A percentile compares a stretch with the other conserved stretches of the same genome.
Conservation (phyloP, 2,113 vertebrate species). For the Notechis scutatus region DNA sequence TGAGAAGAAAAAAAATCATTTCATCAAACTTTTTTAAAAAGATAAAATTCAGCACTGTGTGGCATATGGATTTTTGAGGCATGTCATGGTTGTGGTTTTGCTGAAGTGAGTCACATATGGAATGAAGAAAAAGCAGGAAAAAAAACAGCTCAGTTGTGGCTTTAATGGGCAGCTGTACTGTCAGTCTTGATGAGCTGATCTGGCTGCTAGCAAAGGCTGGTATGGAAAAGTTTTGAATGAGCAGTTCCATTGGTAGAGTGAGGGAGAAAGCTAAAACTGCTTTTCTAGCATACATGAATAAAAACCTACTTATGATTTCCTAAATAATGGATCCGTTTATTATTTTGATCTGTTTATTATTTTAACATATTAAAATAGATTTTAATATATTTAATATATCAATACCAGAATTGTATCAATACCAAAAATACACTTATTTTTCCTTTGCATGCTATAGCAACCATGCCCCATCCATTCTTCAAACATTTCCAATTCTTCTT, state of each 20-base stretch:
- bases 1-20: slow-evolving; percentile 20
- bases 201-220: background rate
- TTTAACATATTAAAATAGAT: background rate
- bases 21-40: background rate
- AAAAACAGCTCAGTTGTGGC: background rate
- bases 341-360: background rate
- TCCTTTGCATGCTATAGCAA: background rate
- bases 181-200: background rate
- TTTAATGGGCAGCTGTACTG: background rate
- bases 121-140: background rate
- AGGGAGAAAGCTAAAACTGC: background rate
- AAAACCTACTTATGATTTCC: background rate
- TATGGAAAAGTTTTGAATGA: background rate
- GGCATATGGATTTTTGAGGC: background rate
- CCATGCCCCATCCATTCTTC: background rate
- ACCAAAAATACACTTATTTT: background rate
- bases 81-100: background rate
- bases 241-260: background rate
- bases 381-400: background rate
- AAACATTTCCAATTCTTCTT: background rate
- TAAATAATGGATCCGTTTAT: background rate
- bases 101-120: background rate
- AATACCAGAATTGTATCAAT: background rate
- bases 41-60: background rate
- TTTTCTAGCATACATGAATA: background rate